These are phyloP conservation scores for Pseudochirops corinnae DNA, from an alignment of 2,797 vertebrate species.

Conservation along the genomic window DNA sequence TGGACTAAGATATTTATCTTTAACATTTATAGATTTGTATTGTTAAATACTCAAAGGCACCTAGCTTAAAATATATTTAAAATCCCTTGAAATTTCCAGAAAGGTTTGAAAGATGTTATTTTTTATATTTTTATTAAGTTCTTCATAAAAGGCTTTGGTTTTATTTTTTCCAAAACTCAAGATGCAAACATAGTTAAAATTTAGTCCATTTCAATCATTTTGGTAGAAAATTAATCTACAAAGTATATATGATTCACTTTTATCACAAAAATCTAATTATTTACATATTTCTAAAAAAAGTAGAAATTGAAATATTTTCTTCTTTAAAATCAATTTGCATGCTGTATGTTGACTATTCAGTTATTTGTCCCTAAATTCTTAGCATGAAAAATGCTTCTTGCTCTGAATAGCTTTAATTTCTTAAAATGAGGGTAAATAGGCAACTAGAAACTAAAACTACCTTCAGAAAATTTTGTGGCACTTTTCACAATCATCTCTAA, in stretches of 20 bases:
- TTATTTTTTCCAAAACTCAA: conserved; percentile 25
- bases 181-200: conserved; percentile 43
- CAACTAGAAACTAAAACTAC: conserved; percentile 26
- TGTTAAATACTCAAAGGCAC: conserved; percentile 69
- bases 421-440: conserved; percentile 68
- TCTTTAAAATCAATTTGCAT: conserved; percentile 19
- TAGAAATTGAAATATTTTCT: conserved; percentile 46
- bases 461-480: conserved; percentile 29
- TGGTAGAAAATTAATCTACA: conserved; percentile 43
- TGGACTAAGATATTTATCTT: conserved; percentile 67
- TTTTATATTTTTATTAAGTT: conserved; percentile 75
- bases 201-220: conserved; percentile 40
- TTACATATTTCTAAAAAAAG: conserved; percentile 50
- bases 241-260: conserved; percentile 38
- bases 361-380: conserved; percentile 52
- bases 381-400: conserved; percentile 24
- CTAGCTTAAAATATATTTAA: conserved; percentile 68
- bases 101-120: conserved; percentile 72
- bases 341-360: background rate
- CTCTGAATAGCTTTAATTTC: conserved; percentile 44
- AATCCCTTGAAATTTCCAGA: conserved; percentile 68
- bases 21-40: conserved; percentile 60
- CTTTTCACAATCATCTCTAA: background rate
- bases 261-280: conserved; percentile 37
- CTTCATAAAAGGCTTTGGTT: conserved; percentile 31